Percentiles rank a stretch among this genome's conserved stretches.
Evolutionary conservation across 2,888 invertebrate genomes (phyloP).

Genomic region (Drosophila ustulata): DNA sequence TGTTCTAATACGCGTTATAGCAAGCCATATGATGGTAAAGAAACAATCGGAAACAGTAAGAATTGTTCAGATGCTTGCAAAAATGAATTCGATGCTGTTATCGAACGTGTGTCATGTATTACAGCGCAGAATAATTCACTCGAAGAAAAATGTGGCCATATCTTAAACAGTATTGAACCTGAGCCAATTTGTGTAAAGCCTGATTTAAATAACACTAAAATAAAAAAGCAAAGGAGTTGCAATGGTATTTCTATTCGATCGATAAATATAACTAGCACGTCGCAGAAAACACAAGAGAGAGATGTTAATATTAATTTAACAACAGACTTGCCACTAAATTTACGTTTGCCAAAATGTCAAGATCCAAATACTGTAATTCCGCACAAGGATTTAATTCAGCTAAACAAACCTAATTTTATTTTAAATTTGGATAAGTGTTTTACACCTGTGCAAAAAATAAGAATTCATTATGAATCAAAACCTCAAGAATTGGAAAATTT

Average conservation of each 20-base stretch:
- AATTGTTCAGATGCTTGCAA: not conserved
- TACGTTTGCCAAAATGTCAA: conserved; percentile 2
- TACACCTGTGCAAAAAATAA: conserved; percentile 6
- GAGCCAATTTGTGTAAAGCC: not conserved
- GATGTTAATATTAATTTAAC: not conserved
- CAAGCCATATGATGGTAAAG: not conserved
- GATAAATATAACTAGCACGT: not conserved
- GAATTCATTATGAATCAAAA: not conserved
- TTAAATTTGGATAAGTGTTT: not conserved
- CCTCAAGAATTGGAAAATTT: conserved; percentile 1
- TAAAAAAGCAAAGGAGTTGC: conserved; percentile 7
- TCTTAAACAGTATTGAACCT: not conserved
- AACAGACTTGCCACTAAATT: not conserved
- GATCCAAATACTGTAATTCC: not conserved
- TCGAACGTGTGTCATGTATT: conserved; percentile 8
- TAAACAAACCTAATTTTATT: conserved; percentile 1
- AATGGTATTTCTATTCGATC: not conserved
- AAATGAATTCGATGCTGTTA: conserved; percentile 11
- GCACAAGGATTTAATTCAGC: conserved; percentile 3
- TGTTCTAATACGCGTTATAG: not conserved
- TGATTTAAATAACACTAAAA: not conserved
- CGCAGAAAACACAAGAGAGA: conserved; percentile 3
- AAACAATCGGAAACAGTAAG: not conserved
- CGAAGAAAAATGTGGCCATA: not conserved
- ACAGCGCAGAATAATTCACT: not conserved